These are phyloP conservation scores for Hemithea aestivaria DNA, from an alignment of 2,888 invertebrate species.

Conservation along the genomic window DNA sequence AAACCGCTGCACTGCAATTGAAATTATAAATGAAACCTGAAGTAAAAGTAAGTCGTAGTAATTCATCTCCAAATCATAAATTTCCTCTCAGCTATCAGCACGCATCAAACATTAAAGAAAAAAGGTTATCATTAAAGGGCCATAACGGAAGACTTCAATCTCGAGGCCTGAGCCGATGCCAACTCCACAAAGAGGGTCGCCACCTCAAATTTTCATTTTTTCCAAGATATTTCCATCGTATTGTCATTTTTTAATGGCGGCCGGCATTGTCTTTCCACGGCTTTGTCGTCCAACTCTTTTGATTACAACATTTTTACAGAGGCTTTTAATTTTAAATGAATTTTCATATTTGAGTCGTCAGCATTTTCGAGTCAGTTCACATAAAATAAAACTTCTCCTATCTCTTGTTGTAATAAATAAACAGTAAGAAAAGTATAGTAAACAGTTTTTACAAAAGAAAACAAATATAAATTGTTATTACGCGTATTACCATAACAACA, in stretches of 20 bases:
- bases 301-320: conserved; percentile 9
- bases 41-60: neutral
- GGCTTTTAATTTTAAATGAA: neutral
- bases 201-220: conserved; percentile 25
- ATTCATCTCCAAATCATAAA: neutral
- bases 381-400: too few relatives aligned
- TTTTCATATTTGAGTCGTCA: too few relatives aligned
- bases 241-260: conserved; percentile 38
- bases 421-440: too few relatives aligned
- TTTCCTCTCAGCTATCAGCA: conserved; percentile 3
- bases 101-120: conserved; percentile 12
- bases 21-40: conserved; percentile 26
- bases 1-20: too few relatives aligned
- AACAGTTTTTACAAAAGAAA: neutral
- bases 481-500: conserved; percentile 6
- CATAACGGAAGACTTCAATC: conserved; percentile 26
- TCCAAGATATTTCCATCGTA: conserved; percentile 26
- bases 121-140: conserved; percentile 16
- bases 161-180: conserved; percentile 23
- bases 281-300: conserved; percentile 34
- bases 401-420: too few relatives aligned
- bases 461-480: neutral
- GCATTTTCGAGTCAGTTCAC: too few relatives aligned
- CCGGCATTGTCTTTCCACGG: conserved; percentile 41
- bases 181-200: conserved; percentile 28